These are phyloP conservation scores for Gymnarchus niloticus DNA, from an alignment of 2,113 vertebrate genomes.

Conservation along the genomic window DNA sequence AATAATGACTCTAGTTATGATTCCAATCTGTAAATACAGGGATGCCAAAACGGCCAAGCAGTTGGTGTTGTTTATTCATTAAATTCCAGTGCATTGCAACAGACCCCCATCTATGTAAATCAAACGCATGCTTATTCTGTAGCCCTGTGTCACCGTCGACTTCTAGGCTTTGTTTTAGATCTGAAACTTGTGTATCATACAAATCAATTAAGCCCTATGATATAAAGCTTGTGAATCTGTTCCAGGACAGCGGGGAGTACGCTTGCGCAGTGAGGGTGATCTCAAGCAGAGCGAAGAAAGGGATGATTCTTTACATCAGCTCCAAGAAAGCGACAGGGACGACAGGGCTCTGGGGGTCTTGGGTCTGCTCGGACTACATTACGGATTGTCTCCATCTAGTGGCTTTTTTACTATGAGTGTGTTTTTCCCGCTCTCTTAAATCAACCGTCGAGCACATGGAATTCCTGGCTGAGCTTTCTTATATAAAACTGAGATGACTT, in stretches of 20 bases:
- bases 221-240: background rate
- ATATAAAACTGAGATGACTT: background rate
- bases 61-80: background rate
- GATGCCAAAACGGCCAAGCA: background rate
- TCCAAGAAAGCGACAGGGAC: background rate
- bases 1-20: slow-evolving; percentile 8
- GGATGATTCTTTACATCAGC: background rate
- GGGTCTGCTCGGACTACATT: slow-evolving; percentile 8
- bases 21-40: background rate
- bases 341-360: background rate
- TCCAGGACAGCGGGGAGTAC: background rate
- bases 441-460: background rate
- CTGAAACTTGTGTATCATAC: background rate
- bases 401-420: slow-evolving; percentile 23
- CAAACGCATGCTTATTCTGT: background rate
- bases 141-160: background rate
- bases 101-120: background rate
- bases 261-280: background rate
- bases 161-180: background rate
- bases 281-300: background rate
- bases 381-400: slow-evolving; percentile 50
- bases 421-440: background rate
- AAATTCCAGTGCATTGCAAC: background rate
- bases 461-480: background rate
- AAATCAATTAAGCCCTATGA: slow-evolving; percentile 15